These are phyloP conservation scores for Nesoenas mayeri DNA, from an alignment of 2,113 vertebrate genomes.

Conservation along the genomic window DNA sequence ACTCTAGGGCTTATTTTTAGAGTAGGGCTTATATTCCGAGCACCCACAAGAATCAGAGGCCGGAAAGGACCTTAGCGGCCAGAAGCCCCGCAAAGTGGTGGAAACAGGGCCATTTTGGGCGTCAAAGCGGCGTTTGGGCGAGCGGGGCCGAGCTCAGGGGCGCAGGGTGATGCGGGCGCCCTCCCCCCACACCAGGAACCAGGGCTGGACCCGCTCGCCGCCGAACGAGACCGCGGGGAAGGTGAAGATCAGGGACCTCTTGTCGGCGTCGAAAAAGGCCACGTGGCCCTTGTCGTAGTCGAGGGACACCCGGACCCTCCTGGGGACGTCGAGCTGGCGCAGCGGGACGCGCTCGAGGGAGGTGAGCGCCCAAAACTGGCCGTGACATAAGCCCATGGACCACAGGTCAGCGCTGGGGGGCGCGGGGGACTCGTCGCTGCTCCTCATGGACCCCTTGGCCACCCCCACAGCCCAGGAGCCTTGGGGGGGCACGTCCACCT, in stretches of 20 bases:
- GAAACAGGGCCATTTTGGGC: too few species aligned
- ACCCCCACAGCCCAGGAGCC: constrained; percentile 42
- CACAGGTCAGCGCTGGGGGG: background rate
- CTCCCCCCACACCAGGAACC: constrained; percentile 34
- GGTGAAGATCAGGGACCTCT: background rate
- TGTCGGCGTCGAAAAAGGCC: background rate
- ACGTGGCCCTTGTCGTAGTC: background rate
- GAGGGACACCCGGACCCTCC: background rate
- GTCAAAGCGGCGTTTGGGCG: background rate
- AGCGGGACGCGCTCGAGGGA: background rate
- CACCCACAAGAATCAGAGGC: too few species aligned
- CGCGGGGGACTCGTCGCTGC: accelerated
- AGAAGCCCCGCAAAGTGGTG: background rate
- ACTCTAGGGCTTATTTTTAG: too few species aligned
- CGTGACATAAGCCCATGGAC: background rate
- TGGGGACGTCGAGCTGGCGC: accelerated
- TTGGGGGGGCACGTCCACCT: background rate
- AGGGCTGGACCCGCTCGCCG: background rate
- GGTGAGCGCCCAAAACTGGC: constrained; percentile 29
- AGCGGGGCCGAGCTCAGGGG: background rate
- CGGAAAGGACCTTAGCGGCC: background rate
- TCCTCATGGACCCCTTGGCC: background rate
- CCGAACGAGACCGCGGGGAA: background rate
- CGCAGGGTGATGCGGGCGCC: background rate
- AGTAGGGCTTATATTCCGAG: too few species aligned